phyloP scores from a whole-genome alignment of 2,797 vertebrate genomes.

The Gymnothorax reevesii region DNA sequence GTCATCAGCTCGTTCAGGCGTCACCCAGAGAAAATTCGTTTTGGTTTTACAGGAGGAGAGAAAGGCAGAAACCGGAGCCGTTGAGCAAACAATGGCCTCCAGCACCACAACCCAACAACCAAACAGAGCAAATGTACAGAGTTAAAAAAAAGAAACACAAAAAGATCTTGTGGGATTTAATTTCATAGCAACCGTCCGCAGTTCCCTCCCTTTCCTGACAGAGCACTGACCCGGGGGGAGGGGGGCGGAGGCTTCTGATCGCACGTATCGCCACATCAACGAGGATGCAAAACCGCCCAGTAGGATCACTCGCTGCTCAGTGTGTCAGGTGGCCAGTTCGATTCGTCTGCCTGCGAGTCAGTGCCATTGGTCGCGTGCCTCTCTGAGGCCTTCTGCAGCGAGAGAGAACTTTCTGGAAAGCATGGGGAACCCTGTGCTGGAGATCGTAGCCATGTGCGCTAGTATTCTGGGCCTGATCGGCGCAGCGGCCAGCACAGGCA shows the following conservation, averaged over 20 bases:
- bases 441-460: constrained; percentile 76
- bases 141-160: constrained; percentile 39
- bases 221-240: constrained; percentile 50
- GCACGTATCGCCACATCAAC: constrained; percentile 51
- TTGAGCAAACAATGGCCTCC: constrained; percentile 60
- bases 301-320: constrained; percentile 15
- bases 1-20: background rate
- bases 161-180: constrained; percentile 48
- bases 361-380: background rate
- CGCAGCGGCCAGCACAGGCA: constrained; percentile 78
- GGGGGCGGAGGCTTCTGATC: constrained; percentile 50
- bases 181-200: constrained; percentile 67
- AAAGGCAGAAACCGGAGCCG: constrained; percentile 58
- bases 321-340: background rate
- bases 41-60: constrained; percentile 32
- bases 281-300: constrained; percentile 58
- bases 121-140: constrained; percentile 25
- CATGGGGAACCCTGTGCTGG: constrained; percentile 75
- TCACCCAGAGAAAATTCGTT: background rate
- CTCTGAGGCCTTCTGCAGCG: background rate
- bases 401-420: background rate
- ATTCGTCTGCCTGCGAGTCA: background rate
- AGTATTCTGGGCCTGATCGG: constrained; percentile 80
- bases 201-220: constrained; percentile 58
- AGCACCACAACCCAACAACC: constrained; percentile 43